Evolutionary conservation across 2,797 vertebrate genomes (phyloP), one percentile per base, ranked within the genome.

Genomic region (Lepus oiostolus): DNA sequence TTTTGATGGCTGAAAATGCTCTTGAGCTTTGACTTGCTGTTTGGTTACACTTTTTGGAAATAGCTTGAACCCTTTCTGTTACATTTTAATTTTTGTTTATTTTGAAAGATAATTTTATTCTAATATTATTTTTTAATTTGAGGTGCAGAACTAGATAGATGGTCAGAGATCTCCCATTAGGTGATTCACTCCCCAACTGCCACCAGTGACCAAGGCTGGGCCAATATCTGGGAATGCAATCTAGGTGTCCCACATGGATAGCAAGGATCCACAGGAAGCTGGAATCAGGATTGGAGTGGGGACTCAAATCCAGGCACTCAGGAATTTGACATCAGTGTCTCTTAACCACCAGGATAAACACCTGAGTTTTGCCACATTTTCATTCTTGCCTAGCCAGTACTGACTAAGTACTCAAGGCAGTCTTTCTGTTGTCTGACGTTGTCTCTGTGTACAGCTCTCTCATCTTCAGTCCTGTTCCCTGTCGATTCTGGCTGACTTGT

Each of bases 1-100:
- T 92, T 94, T 91, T 67, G 13, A 42, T 67, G 70, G 26, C 42
- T 86, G 50, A 77, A 71, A 71, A 22, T 71, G 47, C 70, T 65
- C n/a, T 74, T 58, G 4, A 5, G 4, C 26, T 87, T 87, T 87
- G 42, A 87, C 67, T 62, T 60, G 2, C 4, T 22, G 52, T 7
- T 83, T 47, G 42, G 22, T 32, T 71, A 63, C 42, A 2, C 70
- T 76, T 85, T 21, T 19, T 71, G 5, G 11, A 80, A 90, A 85
- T 10, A 77, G 10, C 47, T 47, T 58, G 68, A 5, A 70, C 14
- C 1, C 71, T 76, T 71, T 65, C 9, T 21, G 1, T 71, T 65
- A 11, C 19, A 47, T 60, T 80, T 87, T 85, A 42, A 42, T 42
- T 42, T 42, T 9, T 42, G 42, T 42, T 42, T 42, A 42, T 42